These are phyloP conservation scores for Brachionus calyciflorus DNA, from an alignment of 1,140 invertebrate species.

Conservation along the genomic window DNA sequence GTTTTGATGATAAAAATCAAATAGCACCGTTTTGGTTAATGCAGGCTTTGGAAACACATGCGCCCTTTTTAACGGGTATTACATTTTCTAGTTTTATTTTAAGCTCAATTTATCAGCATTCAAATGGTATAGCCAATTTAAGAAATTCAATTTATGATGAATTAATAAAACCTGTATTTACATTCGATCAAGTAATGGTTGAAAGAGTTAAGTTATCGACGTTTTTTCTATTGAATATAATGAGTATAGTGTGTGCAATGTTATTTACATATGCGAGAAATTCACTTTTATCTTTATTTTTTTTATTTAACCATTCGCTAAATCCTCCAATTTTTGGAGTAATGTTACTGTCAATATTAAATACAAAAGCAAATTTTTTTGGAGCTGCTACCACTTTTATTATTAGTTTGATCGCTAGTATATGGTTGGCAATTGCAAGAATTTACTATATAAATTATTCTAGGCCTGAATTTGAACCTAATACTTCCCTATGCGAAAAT, in stretches of 20 bases:
- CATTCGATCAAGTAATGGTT: not conserved
- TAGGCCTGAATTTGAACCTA: not conserved
- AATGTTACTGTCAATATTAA: not conserved
- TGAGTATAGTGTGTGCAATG: not conserved
- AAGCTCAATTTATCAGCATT: conserved; percentile 6
- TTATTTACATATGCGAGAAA: not conserved
- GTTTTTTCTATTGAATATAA: not conserved
- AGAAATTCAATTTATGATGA: not conserved
- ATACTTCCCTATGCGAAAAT: not conserved
- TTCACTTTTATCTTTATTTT: not conserved
- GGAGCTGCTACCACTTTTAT: not conserved
- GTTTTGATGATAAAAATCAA: not conserved
- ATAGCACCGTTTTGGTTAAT: not conserved
- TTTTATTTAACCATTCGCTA: not conserved
- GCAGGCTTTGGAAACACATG: not conserved
- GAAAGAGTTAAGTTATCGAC: not conserved
- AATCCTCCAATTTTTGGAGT: not conserved
- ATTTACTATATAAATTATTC: not conserved
- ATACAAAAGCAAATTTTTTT: not conserved
- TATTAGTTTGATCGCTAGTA: not conserved
- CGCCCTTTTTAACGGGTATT: not conserved
- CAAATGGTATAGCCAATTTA: not conserved
- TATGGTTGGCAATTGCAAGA: not conserved
- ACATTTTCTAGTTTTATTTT: not conserved
- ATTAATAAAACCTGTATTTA: not conserved